phyloP scores from a whole-genome alignment of 1,140 invertebrate genomes.

The Daktulosphaira vitifoliae region DNA sequence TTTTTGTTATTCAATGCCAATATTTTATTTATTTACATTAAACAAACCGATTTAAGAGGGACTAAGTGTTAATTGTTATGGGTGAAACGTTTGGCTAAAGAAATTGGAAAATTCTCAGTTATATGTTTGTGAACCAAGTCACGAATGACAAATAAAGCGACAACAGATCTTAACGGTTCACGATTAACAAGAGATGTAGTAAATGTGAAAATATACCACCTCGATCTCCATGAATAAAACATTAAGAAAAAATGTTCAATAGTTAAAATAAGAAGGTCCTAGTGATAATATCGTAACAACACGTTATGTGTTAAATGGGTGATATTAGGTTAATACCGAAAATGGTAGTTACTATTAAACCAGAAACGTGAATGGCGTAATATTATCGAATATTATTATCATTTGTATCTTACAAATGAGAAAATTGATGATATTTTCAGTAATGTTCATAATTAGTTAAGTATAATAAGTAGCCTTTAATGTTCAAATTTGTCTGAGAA shows the following conservation, averaged over 20 bases:
- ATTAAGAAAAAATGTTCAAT: too few species aligned
- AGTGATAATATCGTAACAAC: too few species aligned
- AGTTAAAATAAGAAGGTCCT: too few species aligned
- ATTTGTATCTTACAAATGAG: too few species aligned
- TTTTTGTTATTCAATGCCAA: too few species aligned
- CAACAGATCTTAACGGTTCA: background rate
- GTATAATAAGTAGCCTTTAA: too few species aligned
- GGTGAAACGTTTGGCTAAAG: background rate
- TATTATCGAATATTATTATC: too few species aligned
- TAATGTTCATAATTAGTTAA: too few species aligned
- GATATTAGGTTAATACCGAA: background rate
- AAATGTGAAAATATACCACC: background rate
- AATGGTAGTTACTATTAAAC: background rate
- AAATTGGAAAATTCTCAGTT: conserved; percentile 14
- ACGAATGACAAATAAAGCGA: conserved; percentile 9
- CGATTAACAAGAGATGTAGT: background rate
- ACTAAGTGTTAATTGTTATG: conserved; percentile 9
- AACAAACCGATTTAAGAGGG: background rate
- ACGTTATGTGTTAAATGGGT: background rate
- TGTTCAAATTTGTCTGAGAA: too few species aligned
- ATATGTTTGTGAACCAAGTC: background rate
- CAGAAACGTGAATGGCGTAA: too few species aligned
- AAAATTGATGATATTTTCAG: too few species aligned
- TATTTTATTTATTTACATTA: conserved; percentile 12
- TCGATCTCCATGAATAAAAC: too few species aligned